Evolutionary conservation across 2,113 vertebrate genomes (phyloP).

Genomic region (Nibea albiflora): DNA sequence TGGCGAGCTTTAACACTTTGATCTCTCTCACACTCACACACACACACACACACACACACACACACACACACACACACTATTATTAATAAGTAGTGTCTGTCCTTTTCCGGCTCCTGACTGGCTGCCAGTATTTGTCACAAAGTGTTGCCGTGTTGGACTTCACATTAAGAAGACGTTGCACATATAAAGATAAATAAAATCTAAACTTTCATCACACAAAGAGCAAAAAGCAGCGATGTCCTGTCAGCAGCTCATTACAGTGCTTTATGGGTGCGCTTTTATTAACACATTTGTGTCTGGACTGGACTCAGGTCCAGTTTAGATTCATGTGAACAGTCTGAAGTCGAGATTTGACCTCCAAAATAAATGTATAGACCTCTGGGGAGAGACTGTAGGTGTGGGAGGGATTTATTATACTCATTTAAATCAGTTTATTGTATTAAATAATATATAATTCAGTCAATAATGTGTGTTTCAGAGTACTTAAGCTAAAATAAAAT

Average conservation of each 20-base stretch:
- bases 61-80: conserved; percentile 46
- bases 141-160: not conserved
- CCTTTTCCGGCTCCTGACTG: conserved; percentile 69
- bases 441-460: too few relatives aligned
- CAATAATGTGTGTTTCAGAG: too few relatives aligned
- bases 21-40: conserved; percentile 49
- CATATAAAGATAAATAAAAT: not conserved
- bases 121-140: conserved; percentile 70
- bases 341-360: not conserved
- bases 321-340: not conserved
- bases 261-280: not conserved
- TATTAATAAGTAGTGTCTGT: conserved; percentile 56
- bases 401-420: too few relatives aligned
- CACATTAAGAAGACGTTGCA: not conserved
- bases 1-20: conserved; percentile 58
- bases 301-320: not conserved
- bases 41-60: conserved; percentile 22
- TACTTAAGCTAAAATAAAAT: too few relatives aligned
- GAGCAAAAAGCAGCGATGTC: not conserved
- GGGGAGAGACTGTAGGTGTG: too few relatives aligned
- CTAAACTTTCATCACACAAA: not conserved
- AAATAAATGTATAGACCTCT: not conserved
- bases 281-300: not conserved
- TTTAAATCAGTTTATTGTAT: too few relatives aligned
- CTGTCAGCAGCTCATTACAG: not conserved